Evolutionary conservation across 1,140 invertebrate genomes (phyloP).

Genomic region (Hermatobates lingyangjiaoensis): DNA sequence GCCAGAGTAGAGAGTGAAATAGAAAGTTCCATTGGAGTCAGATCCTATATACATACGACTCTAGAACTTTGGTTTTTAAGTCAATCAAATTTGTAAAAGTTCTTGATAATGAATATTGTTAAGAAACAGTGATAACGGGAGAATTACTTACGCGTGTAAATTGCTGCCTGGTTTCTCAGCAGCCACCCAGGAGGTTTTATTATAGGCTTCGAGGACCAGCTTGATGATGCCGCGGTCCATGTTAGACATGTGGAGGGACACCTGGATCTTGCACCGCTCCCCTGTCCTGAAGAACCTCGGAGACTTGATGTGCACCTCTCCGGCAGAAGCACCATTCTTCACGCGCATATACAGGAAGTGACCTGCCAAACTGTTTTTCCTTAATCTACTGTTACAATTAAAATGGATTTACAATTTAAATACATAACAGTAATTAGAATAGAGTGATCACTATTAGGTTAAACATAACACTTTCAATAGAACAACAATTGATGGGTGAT

Average conservation of each 20-base stretch:
- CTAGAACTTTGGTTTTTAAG: neutral
- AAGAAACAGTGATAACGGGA: neutral
- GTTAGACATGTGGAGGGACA: slow-evolving; percentile 15
- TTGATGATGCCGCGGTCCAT: slow-evolving; percentile 13
- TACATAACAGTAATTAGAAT: too few relatives aligned
- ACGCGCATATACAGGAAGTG: slow-evolving; percentile 15
- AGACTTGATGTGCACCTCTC: slow-evolving; percentile 13
- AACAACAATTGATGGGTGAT: too few relatives aligned
- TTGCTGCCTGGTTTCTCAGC: slow-evolving; percentile 12
- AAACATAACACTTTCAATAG: too few relatives aligned
- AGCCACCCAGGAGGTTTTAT: slow-evolving; percentile 13
- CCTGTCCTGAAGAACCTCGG: slow-evolving; percentile 11
- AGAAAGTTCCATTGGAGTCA: neutral
- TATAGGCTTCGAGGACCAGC: slow-evolving; percentile 13
- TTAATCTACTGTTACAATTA: too few relatives aligned
- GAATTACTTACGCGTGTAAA: slow-evolving; percentile 9
- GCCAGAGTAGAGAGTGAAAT: neutral
- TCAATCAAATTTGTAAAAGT: neutral
- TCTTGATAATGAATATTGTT: neutral
- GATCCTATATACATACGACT: neutral
- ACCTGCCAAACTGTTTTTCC: too few relatives aligned
- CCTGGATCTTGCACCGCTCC: slow-evolving; percentile 11
- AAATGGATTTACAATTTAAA: too few relatives aligned
- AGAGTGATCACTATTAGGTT: too few relatives aligned
- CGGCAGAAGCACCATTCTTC: slow-evolving; percentile 6